Percentiles rank a stretch among this genome's conserved stretches.
phyloP scores from a whole-genome alignment of 1,140 invertebrate genomes.

The Bilobella aurantiaca region DNA sequence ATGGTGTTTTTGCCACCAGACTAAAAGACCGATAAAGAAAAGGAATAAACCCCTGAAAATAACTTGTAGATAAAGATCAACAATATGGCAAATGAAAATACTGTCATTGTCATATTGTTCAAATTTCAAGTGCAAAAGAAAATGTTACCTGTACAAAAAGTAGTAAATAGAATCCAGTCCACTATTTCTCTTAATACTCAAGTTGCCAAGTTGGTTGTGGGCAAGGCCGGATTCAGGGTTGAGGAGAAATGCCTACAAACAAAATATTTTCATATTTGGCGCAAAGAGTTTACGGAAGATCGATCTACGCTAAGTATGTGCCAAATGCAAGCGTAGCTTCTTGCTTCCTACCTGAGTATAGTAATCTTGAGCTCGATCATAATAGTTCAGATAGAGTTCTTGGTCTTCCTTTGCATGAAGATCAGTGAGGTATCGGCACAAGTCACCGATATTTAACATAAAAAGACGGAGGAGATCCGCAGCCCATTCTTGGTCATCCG shows the following conservation, averaged over 20 bases:
- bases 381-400: conserved; percentile 11
- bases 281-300: too few species aligned
- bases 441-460: conserved; percentile 27
- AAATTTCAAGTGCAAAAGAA: neutral
- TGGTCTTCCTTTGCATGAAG: conserved; percentile 8
- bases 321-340: too few species aligned
- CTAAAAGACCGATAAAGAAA: neutral
- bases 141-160: conserved; percentile 29
- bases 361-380: conserved; percentile 19
- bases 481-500: conserved; percentile 13
- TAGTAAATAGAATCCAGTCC: conserved; percentile 30
- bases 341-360: conserved; percentile 27
- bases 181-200: conserved; percentile 14
- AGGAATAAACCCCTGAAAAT: too few species aligned
- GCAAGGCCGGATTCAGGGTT: conserved; percentile 24
- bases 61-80: too few species aligned
- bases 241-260: conserved; percentile 25
- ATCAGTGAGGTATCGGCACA: conserved; percentile 26
- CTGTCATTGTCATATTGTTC: too few species aligned
- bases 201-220: conserved; percentile 31
- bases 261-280: too few species aligned
- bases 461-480: conserved; percentile 19
- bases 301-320: too few species aligned
- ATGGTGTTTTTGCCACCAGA: too few species aligned
- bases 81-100: too few species aligned